Percentiles rank a stretch among this genome's conserved stretches.
Evolutionary conservation across 2,797 vertebrate genomes (phyloP).

Genomic region (Gambelia wislizenii): DNA sequence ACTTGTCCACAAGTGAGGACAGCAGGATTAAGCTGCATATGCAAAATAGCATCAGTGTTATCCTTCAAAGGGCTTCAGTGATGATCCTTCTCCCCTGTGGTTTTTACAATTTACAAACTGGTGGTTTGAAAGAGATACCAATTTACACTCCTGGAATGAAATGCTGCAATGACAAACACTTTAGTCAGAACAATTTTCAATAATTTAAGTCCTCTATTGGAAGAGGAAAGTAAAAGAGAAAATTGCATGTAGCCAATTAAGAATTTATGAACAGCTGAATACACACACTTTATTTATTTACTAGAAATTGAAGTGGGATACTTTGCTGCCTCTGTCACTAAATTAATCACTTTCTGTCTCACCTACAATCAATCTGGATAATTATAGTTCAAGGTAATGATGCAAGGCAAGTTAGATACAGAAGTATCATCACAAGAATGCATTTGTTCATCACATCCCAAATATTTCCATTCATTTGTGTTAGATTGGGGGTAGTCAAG

Average conservation of each 20-base stretch:
- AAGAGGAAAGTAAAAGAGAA: slow-evolving; percentile 46
- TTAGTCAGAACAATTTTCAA: slow-evolving; percentile 37
- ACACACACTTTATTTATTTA: slow-evolving; percentile 55
- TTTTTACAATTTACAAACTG: slow-evolving; percentile 41
- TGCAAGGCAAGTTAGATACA: slow-evolving; percentile 33
- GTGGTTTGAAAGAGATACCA: slow-evolving; percentile 35
- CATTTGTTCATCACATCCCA: not conserved
- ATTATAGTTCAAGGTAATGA: slow-evolving; percentile 32
- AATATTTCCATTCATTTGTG: slow-evolving; percentile 27
- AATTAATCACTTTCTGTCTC: slow-evolving; percentile 24
- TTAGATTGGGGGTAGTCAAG: not conserved
- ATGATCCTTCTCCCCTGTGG: slow-evolving; percentile 22
- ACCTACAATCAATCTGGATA: slow-evolving; percentile 33
- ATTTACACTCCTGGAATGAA: not conserved
- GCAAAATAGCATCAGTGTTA: slow-evolving; percentile 21
- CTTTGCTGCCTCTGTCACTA: not conserved
- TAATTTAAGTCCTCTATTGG: slow-evolving; percentile 8
- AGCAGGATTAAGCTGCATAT: slow-evolving; percentile 22
- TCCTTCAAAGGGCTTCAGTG: slow-evolving; percentile 18
- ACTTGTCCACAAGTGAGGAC: not conserved
- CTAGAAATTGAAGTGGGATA: slow-evolving; percentile 6
- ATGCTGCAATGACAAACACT: slow-evolving; percentile 8
- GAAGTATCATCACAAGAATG: slow-evolving; percentile 37
- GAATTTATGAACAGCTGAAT: slow-evolving; percentile 47
- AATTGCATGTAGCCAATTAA: slow-evolving; percentile 34